Conservation (phyloP, 2,113 vertebrate genomes). For the Bubo bubo region DNA sequence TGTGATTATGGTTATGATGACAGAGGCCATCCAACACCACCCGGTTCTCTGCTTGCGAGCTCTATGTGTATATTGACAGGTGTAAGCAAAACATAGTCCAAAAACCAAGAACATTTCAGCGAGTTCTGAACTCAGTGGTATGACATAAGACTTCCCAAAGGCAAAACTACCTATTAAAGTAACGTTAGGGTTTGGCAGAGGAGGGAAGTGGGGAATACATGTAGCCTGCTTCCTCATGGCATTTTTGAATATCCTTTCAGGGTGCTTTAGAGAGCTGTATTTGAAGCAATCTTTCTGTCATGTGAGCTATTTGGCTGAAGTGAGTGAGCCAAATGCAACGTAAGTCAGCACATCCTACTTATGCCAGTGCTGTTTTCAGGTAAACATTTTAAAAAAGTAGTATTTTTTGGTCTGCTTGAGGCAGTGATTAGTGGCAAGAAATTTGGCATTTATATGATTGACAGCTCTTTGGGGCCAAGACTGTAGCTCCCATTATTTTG, state of each 20-base stretch:
- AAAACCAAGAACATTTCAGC: not conserved
- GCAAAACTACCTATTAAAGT: not conserved
- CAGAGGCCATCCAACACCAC: not conserved
- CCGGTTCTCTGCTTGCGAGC: not conserved
- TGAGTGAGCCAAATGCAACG: not conserved
- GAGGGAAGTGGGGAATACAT: not conserved
- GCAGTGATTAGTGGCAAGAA: not conserved
- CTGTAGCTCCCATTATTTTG: not conserved
- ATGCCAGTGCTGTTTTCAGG: not conserved
- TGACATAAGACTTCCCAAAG: not conserved
- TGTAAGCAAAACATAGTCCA: not conserved
- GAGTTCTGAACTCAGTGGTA: not conserved
- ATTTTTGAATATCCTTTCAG: not conserved
- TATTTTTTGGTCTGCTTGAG: not conserved
- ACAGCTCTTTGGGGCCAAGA: not conserved
- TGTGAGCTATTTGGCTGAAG: not conserved
- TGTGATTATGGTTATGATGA: not conserved
- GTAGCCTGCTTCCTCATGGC: not conserved
- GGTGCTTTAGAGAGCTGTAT: not conserved
- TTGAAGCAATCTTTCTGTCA: not conserved
- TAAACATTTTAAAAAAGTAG: not conserved
- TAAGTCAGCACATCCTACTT: not conserved
- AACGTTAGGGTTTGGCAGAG: not conserved
- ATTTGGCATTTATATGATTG: not conserved
- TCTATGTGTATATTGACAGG: not conserved